Conservation (phyloP, 2,888 invertebrate species). For the Aphodius granarius region DNA sequence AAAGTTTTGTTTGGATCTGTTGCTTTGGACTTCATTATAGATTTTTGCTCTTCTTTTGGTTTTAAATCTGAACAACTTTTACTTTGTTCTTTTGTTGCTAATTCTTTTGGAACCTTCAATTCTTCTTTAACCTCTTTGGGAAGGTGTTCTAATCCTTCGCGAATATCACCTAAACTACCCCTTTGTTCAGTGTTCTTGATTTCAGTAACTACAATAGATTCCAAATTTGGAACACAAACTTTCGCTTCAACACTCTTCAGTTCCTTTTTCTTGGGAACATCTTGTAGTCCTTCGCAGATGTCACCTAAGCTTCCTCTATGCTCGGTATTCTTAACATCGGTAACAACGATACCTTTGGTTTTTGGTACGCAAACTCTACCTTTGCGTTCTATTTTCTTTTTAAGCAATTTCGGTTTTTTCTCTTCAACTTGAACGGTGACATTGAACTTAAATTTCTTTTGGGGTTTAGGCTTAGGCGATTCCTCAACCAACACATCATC, state of each 20-base stretch:
- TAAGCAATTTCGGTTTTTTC: constrained; percentile 19
- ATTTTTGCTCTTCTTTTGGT: constrained; percentile 33
- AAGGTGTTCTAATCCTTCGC: constrained; percentile 33
- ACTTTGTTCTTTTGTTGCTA: background rate
- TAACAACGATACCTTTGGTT: constrained; percentile 37
- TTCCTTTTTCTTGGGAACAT: constrained; percentile 19
- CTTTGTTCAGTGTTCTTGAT: constrained; percentile 39
- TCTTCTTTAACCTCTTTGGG: constrained; percentile 19
- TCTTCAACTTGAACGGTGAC: constrained; percentile 45
- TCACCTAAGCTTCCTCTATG: constrained; percentile 33
- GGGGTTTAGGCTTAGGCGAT: constrained; percentile 47
- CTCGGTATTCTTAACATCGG: constrained; percentile 37
- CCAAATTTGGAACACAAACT: constrained; percentile 30
- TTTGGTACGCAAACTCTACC: constrained; percentile 38
- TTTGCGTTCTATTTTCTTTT: constrained; percentile 19
- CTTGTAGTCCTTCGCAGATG: constrained; percentile 33
- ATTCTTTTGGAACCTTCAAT: background rate
- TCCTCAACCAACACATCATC: constrained; percentile 65
- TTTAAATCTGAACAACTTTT: constrained; percentile 18
- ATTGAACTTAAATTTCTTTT: constrained; percentile 49
- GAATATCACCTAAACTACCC: constrained; percentile 31
- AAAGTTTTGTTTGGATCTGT: background rate
- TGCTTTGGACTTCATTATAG: constrained; percentile 2
- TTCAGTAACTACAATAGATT: constrained; percentile 39
- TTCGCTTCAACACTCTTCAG: background rate